These are phyloP conservation scores for Drosophila colorata DNA, from an alignment of 2,888 invertebrate species.

Conservation along the genomic window DNA sequence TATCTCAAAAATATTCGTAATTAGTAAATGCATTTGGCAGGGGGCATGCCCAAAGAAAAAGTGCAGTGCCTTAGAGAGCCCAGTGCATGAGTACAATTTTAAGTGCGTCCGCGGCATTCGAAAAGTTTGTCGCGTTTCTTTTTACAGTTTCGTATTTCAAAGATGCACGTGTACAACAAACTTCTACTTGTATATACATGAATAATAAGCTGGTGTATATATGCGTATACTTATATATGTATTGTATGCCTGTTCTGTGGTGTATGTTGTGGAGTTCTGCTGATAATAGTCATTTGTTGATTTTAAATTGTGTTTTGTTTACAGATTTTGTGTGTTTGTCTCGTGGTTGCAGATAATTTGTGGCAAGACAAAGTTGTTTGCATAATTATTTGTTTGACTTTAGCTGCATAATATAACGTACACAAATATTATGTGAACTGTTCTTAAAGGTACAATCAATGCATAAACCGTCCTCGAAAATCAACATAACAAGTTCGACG, in stretches of 20 bases:
- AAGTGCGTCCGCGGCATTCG: conserved; percentile 9
- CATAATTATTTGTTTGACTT: conserved; percentile 36
- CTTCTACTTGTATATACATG: not conserved
- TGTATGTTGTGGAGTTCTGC: conserved; percentile 1
- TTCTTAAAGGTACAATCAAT: not conserved
- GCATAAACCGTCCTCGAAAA: conserved; percentile 33
- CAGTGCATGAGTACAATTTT: conserved; percentile 12
- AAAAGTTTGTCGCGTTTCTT: conserved; percentile 18
- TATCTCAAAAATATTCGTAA: conserved; percentile 27
- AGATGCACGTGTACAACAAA: conserved; percentile 12
- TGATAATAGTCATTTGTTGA: conserved; percentile 37
- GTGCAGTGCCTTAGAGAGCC: conserved; percentile 10
- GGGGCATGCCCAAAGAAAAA: conserved; percentile 12
- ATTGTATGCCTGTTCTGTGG: not conserved
- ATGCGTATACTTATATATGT: not conserved
- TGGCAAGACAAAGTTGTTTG: conserved; percentile 30
- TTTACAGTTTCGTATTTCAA: conserved; percentile 11
- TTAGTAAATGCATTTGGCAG: conserved; percentile 22
- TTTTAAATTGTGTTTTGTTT: conserved; percentile 37
- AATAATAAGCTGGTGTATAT: not conserved
- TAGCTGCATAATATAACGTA: conserved; percentile 1
- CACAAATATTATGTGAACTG: conserved; percentile 18
- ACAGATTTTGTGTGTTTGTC: conserved; percentile 30
- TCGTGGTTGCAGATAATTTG: conserved; percentile 33
- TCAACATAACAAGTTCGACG: conserved; percentile 1